Conservation (phyloP, 2,888 invertebrate genomes). For the Eupeodes luniger region DNA sequence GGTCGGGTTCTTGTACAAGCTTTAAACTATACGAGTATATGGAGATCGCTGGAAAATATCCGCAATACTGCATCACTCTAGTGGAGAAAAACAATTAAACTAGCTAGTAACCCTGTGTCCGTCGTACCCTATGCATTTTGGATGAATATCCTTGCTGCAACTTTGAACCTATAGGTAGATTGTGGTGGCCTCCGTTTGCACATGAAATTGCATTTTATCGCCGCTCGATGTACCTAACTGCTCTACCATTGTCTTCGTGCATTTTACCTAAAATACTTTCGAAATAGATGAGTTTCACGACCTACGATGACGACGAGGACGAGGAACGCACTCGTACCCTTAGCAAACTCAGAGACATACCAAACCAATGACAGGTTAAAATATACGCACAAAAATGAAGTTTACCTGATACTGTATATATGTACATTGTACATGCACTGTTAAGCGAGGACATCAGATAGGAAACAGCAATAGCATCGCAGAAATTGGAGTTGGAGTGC, state of each 20-base stretch:
- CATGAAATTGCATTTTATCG: conserved; percentile 43
- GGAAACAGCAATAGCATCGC: no score
- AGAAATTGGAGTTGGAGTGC: no score
- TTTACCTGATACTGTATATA: conserved; percentile 14
- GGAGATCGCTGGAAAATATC: conserved; percentile 68
- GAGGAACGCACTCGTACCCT: conserved; percentile 29
- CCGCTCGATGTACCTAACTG: conserved; percentile 21
- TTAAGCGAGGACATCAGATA: neutral
- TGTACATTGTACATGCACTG: no score
- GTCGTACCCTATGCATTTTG: conserved; percentile 9
- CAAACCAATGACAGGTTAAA: conserved; percentile 21
- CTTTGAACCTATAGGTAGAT: conserved; percentile 26
- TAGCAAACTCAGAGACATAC: neutral
- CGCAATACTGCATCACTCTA: conserved; percentile 66
- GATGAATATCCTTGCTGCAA: conserved; percentile 44
- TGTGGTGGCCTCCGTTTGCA: neutral
- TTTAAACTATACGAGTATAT: conserved; percentile 35
- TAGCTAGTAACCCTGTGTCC: neutral
- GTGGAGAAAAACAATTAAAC: conserved; percentile 59
- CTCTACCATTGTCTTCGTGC: conserved; percentile 39
- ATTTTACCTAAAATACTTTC: conserved; percentile 36
- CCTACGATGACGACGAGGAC: neutral
- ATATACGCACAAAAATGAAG: conserved; percentile 20
- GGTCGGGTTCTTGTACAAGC: neutral
- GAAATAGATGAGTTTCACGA: conserved; percentile 34